Base-by-base conservation (phyloP, 2,888 invertebrate species). In the Rotaria sp. region DNA sequence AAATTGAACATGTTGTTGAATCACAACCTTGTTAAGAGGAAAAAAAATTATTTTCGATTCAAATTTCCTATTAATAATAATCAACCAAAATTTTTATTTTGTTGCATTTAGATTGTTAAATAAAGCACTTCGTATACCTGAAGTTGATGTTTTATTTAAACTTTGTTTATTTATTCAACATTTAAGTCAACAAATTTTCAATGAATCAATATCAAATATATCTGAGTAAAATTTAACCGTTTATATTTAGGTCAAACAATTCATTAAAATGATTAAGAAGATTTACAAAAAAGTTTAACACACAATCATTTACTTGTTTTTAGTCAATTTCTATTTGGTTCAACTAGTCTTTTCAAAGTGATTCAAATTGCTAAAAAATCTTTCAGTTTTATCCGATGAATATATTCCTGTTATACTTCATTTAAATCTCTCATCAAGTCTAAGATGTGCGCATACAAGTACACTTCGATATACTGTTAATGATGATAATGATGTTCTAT, bases 91-190 rank as follows among this genome's bases (percentile, higher is more conserved):
- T n/a, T n/a, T n/a, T n/a, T n/a, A n/a, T n/a, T n/a, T n/a, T n/a
- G n/a, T n/a, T n/a, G n/a, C n/a, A n/a, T 52, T 52, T 67, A 45
- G 45, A 80, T n/a, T 80, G 80, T 45, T 45, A n/a, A 80, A 80
- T n/a, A 41, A 45, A 80, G 80, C 45, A 35, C 45, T 80, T n/a
- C 80, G 80, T n/a, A 26, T n/a, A 26, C 80, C 80, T 5, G 80
- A 80, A 45, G 45, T 45, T n/a, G 80, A 80, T 45, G 15, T 80
- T 80, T 15, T 45, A 80, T 80, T 45, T 45, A 41, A 80, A 41
- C n/a, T 80, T 41, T 45, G 80, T 11, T 41, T 80, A 26, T 80
- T 80, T 80, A 45, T 80, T 80, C 80, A 80, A 45, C 35, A 80
- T 45, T 15, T 80, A 26, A 15, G 45, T 41, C 30, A 30, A 21